Evolutionary conservation across 2,113 vertebrate genomes (phyloP).

Genomic region (Noturus placidus): DNA sequence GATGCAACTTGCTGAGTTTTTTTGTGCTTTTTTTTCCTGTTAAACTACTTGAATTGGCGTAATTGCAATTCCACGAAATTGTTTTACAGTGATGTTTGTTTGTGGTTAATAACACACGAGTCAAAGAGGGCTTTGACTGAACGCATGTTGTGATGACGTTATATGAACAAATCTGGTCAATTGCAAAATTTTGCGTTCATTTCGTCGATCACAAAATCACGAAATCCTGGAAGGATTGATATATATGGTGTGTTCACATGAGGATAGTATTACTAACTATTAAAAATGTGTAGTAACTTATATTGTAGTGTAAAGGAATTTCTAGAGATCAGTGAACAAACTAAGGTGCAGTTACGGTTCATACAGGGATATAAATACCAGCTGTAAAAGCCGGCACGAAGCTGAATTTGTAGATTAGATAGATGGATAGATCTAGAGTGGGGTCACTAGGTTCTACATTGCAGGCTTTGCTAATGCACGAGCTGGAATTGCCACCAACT

Average conservation of each 20-base stretch:
- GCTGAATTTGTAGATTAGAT: background rate
- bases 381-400: background rate
- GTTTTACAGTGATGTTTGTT: no score
- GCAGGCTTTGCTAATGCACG: background rate
- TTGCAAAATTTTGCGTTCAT: no score
- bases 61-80: no score
- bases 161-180: no score
- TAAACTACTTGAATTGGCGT: no score
- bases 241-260: background rate
- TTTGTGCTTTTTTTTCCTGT: no score
- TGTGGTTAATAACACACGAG: no score
- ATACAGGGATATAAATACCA: background rate
- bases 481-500: conserved; percentile 12
- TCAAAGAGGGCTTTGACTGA: no score
- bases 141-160: no score
- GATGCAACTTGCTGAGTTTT: no score
- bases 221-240: no score
- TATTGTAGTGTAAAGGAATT: background rate
- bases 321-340: background rate
- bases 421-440: background rate
- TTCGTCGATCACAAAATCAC: no score
- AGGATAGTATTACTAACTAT: background rate
- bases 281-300: background rate
- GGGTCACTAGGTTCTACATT: background rate
- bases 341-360: background rate